Base-by-base conservation (phyloP, 2,888 invertebrate genomes). In the Fissipunctia ypsillon region DNA sequence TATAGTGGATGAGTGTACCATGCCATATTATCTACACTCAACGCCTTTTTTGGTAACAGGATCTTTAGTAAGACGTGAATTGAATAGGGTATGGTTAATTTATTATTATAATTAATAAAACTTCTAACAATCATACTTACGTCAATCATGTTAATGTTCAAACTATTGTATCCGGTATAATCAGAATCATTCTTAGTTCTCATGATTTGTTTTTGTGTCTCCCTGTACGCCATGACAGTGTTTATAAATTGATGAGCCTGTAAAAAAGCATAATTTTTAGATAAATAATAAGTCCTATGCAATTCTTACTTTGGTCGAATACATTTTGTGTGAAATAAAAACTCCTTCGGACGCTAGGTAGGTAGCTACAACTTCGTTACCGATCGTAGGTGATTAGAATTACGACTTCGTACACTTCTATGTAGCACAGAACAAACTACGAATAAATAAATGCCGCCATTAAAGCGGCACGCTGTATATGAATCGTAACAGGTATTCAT, bases 91-190 rank as follows among this genome's bases (percentile, higher is more conserved):
- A 16, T 16, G 14, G 25, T 25, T 54, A 25, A 25, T 50, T n/a
- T 50, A 50, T n/a, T n/a, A n/a, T 19, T 28, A 19, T 48, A n/a
- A 50, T 12, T 4, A 50, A 50, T 12, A 3, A 25, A 54, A 7
- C 16, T 16, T 28, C 28, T 28, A 16, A 16, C 28, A 54, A 28
- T 56, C 6, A 31, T n/a, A 64, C 81, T 90, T 85, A 95, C 95
- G 28, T 88, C 38, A 28, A 95, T 69, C 35, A 91, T 83, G 67
- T 95, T 95, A 5, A 94, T 85, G 73, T 95, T 95, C 2, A 93
- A 9, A 56, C 91, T 90, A 25, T 86, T 90, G 75, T 89, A 93
- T 3, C 72, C 81, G 57, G 90, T 90, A 56, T 64, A 91, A 76
- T 93, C 91, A 0, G 59, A 38, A 0, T 69, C 65, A 31, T 84